Percentiles rank a stretch among this genome's conserved stretches.
phyloP scores from a whole-genome alignment of 2,113 vertebrate species.

The Dromaius novaehollandiae region DNA sequence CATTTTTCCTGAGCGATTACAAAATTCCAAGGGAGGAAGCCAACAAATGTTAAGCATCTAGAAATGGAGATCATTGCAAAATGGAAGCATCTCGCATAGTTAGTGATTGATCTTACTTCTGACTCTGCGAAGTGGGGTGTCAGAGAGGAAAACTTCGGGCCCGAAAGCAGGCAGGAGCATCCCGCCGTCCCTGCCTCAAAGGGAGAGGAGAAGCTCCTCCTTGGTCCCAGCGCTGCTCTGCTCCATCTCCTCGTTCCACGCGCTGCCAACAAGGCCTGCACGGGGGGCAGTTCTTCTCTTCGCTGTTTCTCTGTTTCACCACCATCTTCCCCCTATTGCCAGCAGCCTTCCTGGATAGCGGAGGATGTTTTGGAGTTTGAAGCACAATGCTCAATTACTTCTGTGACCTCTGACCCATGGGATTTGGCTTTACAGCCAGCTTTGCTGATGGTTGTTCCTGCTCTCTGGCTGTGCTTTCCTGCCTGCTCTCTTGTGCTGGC shows the following conservation, averaged over 20 bases:
- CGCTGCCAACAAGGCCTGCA: background rate
- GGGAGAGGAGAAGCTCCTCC: background rate
- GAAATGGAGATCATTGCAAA: background rate
- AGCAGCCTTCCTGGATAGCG: background rate
- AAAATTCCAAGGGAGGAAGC: background rate
- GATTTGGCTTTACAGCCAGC: slow-evolving; percentile 15
- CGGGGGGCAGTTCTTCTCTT: background rate
- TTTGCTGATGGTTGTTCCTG: background rate
- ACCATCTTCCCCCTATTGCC: background rate
- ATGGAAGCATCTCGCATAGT: background rate
- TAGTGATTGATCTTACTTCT: background rate
- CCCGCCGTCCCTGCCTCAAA: background rate
- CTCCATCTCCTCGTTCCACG: background rate
- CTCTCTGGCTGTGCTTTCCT: background rate
- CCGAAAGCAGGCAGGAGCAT: background rate
- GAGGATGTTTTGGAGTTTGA: background rate
- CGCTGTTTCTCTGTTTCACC: background rate
- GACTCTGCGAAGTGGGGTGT: background rate
- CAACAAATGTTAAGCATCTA: background rate
- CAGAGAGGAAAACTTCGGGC: background rate
- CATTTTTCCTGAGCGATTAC: background rate
- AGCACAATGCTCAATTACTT: background rate
- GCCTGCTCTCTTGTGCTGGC: background rate
- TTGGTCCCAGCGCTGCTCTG: background rate
- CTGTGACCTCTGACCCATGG: background rate